Evolutionary conservation across 2,113 vertebrate genomes (phyloP), one percentile per base, ranked within the genome.

Genomic region (Pycnonotus jocosus): DNA sequence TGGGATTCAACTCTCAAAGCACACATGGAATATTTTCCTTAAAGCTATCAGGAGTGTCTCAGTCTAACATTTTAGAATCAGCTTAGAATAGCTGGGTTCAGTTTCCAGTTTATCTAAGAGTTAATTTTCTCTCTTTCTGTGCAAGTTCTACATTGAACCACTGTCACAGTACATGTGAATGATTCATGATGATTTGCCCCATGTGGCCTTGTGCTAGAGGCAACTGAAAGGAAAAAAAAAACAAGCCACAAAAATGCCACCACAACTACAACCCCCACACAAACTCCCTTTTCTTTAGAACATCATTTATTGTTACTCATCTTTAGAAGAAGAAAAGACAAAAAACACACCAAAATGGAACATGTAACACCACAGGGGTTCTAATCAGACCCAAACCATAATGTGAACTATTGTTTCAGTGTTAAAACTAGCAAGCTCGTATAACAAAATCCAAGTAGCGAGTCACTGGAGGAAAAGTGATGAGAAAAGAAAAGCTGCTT

Each of bases 401-500:
- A 76, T 19, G 35, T 15, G 23, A 87, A 35, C 54, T 57, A 20
- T 28, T 91, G 35, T 9, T 86, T 91, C 44, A 71, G 20, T 37
- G 37, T 69, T 65, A 80, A 79, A 81, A 42, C 31, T 30, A 65
- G 40, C n/a, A 82, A 80, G 66, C 38, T 92, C 9, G 0, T 44
- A 21, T 19, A 80, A 85, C n/a, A 85, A 91, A 94, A 87, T 57
- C 45, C 81, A 77, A 66, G 45, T 20, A 86, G 54, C 18, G 80
- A 76, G 27, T 65, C 83, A 73, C 70, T 89, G 33, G 66, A 91
- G 79, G 28, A 93, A 88, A 92, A 47, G 22, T 70, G 74, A 72
- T 61, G 61, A 54, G 69, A 76, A 81, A 79, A 85, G 40, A 91
- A 91, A 95, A 93, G 84, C 87, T 85, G 66, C 77, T 79, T 93